These are phyloP conservation scores for Coendou prehensilis DNA, from an alignment of 2,797 vertebrate species.

Conservation along the genomic window DNA sequence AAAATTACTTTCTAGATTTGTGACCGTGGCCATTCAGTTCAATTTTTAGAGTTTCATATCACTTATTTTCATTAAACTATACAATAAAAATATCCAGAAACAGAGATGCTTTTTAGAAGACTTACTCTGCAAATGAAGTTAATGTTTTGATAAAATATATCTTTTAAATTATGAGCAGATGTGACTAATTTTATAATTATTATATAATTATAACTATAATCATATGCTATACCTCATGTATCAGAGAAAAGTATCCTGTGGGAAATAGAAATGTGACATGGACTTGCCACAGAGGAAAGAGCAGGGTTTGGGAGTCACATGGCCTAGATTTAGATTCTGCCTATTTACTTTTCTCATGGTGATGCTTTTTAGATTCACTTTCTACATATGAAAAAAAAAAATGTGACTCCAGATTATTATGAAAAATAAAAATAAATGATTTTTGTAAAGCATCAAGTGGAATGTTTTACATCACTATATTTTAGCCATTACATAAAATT, in stretches of 20 bases:
- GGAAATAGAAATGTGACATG: neutral
- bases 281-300: neutral
- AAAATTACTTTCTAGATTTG: conserved; percentile 20
- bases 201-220: too few relatives aligned
- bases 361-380: neutral
- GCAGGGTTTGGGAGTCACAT: neutral
- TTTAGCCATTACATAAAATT: neutral
- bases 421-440: neutral
- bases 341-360: neutral
- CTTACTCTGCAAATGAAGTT: neutral
- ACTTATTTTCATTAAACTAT: conserved; percentile 27
- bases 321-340: neutral
- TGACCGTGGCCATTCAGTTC: neutral
- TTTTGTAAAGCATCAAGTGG: neutral
- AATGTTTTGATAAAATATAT: neutral
- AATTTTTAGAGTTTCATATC: conserved; percentile 15
- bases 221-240: neutral
- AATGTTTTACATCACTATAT: neutral
- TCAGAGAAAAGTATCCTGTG: neutral
- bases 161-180: neutral
- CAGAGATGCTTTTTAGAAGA: neutral
- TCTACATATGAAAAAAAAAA: neutral
- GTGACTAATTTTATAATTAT: neutral
- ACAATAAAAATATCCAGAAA: neutral
- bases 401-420: neutral